Evolutionary conservation across 2,888 invertebrate species (phyloP), one percentile per base, ranked within the genome.

Genomic region (Caenorhabditis sinica): DNA sequence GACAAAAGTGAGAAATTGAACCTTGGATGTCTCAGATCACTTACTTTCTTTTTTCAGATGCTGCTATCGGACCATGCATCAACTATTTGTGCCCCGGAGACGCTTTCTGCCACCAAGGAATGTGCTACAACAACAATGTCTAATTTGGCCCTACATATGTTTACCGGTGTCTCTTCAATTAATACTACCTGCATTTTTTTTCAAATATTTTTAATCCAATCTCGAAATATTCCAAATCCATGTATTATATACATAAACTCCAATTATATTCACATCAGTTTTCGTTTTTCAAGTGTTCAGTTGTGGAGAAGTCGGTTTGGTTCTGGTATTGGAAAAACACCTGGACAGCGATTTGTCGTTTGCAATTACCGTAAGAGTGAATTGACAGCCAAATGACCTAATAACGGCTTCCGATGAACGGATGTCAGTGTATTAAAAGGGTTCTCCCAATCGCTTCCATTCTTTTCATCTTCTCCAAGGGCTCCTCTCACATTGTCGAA

Each of bases 11-110:
- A 66, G 56, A 61, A 17, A 5, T 33, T 40, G n/a, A n/a, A n/a
- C n/a, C n/a, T n/a, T n/a, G n/a, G n/a, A n/a, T n/a, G n/a, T n/a
- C n/a, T n/a, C n/a, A n/a, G n/a, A n/a, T n/a, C n/a, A n/a, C n/a
- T n/a, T n/a, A n/a, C n/a, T n/a, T n/a, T n/a, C n/a, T 17, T 25
- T 28, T 85, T 87, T 23, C 49, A 87, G 88, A 23, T n/a, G 68
- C 66, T n/a, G 76, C 87, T n/a, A 53, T 86, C n/a, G 88, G 87
- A 23, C 77, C 86, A 51, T 87, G 89, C 58, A 65, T 74, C 15
- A 82, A 82, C 56, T 83, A 82, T 25, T 61, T 88, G 81, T 89
- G 89, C 76, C 83, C 77, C 51, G 71, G 69, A 53, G 51, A 83
- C n/a, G 15, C 66, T 20, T 89, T 86, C 86, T 89, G 88, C 49